Conservation (phyloP, 2,113 vertebrate species). For the Danionella cerebrum region DNA sequence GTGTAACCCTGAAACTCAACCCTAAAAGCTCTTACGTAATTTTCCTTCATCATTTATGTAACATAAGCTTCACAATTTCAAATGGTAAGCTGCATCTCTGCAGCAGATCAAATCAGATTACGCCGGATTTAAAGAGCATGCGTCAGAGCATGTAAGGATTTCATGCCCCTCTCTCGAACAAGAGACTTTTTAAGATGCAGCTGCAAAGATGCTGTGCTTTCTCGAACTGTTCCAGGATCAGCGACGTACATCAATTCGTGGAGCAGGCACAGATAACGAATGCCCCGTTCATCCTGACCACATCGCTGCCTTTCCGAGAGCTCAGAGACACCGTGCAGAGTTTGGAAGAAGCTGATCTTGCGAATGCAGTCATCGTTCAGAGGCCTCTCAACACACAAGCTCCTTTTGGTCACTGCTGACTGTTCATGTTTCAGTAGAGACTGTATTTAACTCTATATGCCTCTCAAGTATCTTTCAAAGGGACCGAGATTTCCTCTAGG, state of each 20-base stretch:
- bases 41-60: constrained; percentile 60
- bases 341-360: constrained; percentile 75
- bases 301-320: constrained; percentile 74
- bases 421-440: constrained; percentile 36
- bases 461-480: too few species aligned
- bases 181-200: background rate
- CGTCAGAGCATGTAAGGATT: constrained; percentile 18
- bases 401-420: constrained; percentile 67
- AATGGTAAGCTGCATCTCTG: constrained; percentile 4
- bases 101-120: constrained; percentile 16
- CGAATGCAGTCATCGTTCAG: constrained; percentile 85
- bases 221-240: constrained; percentile 63
- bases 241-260: constrained; percentile 82
- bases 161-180: background rate
- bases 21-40: constrained; percentile 58
- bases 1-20: constrained; percentile 56
- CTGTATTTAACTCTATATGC: too few species aligned
- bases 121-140: background rate
- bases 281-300: constrained; percentile 75
- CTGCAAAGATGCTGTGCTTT: background rate
- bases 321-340: constrained; percentile 71
- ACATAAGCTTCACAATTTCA: constrained; percentile 35
- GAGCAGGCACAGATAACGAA: constrained; percentile 70
- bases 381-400: constrained; percentile 67
- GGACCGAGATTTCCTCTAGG: too few species aligned